Conservation (phyloP, 2,797 vertebrate species). For the Neomorphus geoffroyi region DNA sequence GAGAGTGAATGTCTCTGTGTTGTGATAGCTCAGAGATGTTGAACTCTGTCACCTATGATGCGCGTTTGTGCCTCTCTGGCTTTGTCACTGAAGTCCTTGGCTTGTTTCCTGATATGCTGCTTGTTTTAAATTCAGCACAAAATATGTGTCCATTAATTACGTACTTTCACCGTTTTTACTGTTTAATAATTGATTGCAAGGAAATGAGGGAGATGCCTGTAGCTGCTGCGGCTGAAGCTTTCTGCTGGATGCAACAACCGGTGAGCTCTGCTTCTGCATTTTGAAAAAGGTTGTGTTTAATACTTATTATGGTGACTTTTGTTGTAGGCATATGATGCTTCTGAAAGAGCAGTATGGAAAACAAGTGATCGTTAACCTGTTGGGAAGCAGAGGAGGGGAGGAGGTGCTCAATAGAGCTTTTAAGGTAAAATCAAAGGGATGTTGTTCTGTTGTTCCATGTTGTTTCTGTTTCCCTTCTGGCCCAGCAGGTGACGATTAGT, state of each 20-base stretch:
- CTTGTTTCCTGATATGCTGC: background rate
- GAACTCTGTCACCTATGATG: background rate
- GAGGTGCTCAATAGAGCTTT: conserved; percentile 83
- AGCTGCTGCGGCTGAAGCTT: background rate
- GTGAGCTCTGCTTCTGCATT: background rate
- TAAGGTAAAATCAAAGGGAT: conserved; percentile 78
- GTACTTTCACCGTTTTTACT: background rate
- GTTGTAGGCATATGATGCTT: conserved; percentile 81
- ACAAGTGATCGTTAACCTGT: conserved; percentile 83
- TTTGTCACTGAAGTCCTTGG: background rate
- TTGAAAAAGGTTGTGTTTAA: conserved; percentile 25
- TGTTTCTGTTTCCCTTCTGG: conserved; percentile 11
- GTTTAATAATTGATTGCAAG: background rate
- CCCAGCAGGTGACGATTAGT: background rate
- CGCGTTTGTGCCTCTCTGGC: background rate
- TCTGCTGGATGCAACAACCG: background rate
- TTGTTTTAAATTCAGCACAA: background rate
- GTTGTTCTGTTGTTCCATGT: too few relatives aligned
- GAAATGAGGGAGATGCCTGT: background rate
- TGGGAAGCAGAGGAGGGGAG: conserved; percentile 81
- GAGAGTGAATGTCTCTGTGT: background rate
- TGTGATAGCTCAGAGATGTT: background rate
- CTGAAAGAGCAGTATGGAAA: conserved; percentile 83
- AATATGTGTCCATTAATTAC: background rate
- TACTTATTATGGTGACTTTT: background rate